Conservation (phyloP, 2,888 invertebrate species). For the Apodemia hepburni region DNA sequence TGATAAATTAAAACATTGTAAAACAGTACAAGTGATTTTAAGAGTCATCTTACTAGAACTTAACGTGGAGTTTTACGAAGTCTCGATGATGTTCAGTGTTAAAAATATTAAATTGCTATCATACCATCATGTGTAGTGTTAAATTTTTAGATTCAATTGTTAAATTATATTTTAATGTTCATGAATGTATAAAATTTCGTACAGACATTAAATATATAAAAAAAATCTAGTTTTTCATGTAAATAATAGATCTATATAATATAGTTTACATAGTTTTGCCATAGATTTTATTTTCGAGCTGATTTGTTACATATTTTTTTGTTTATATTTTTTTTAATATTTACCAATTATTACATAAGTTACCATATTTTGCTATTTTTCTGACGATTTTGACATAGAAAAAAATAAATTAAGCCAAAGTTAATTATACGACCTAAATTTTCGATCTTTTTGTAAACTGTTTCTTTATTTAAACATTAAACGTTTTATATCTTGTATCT, state of each 20-base stretch:
- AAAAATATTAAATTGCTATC: too few relatives aligned
- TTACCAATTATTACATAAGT: conserved; percentile 5
- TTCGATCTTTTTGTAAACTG: neutral
- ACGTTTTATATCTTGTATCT: too few relatives aligned
- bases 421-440: neutral
- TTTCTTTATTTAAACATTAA: too few relatives aligned
- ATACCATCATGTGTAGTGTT: too few relatives aligned
- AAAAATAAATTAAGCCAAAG: conserved; percentile 7
- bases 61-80: too few relatives aligned
- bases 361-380: conserved; percentile 13
- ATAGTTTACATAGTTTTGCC: conserved; percentile 8
- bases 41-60: too few relatives aligned
- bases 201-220: neutral
- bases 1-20: too few relatives aligned
- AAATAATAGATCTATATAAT: conserved; percentile 12
- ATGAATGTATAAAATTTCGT: neutral
- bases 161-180: neutral
- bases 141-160: too few relatives aligned
- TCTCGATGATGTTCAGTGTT: too few relatives aligned
- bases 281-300: conserved; percentile 8
- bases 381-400: conserved; percentile 13
- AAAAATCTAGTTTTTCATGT: conserved; percentile 8
- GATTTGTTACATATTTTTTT: conserved; percentile 8
- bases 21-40: too few relatives aligned
- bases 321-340: conserved; percentile 2